Conservation (phyloP, 2,888 invertebrate genomes). For the Hyposoter dolosus region DNA sequence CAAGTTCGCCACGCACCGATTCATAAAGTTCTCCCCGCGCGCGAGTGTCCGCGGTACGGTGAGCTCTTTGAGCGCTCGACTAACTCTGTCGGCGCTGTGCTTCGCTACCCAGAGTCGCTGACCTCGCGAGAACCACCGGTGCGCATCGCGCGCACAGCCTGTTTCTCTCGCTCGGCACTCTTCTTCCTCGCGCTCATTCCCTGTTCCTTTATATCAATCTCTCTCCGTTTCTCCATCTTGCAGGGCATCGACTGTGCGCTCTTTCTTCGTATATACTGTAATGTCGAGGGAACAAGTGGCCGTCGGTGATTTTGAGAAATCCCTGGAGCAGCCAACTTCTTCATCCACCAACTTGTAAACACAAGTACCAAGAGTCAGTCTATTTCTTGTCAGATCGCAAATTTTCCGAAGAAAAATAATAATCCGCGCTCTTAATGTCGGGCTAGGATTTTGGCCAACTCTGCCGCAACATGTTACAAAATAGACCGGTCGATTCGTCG, state of each 20-base stretch:
- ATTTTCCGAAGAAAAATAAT: conserved; percentile 4
- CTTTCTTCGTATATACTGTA: conserved; percentile 65
- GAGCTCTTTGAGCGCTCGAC: conserved; percentile 82
- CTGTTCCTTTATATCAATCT: neutral
- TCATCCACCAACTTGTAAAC: neutral
- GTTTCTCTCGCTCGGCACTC: conserved; percentile 38
- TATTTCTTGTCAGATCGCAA: neutral
- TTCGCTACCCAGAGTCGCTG: conserved; percentile 80
- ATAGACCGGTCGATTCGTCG: neutral
- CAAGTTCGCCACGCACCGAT: conserved; percentile 80
- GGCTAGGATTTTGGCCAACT: neutral
- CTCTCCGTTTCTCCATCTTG: conserved; percentile 32
- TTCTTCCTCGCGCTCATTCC: conserved; percentile 23
- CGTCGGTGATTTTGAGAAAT: conserved; percentile 57
- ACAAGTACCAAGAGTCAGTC: neutral
- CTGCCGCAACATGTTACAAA: neutral
- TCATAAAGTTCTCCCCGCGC: conserved; percentile 78
- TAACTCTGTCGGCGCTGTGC: conserved; percentile 80
- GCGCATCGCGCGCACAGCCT: conserved; percentile 79
- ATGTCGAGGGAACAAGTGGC: conserved; percentile 57
- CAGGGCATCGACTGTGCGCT: conserved; percentile 40
- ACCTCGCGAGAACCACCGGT: conserved; percentile 83
- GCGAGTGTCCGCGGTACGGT: conserved; percentile 73
- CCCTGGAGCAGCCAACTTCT: conserved; percentile 37
- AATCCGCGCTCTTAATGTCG: conserved; percentile 13